Percentiles rank a stretch among this genome's conserved stretches.
These are phyloP conservation scores for Tenthredo distinguenda DNA, from an alignment of 2,888 invertebrate genomes.

Conservation along the genomic window DNA sequence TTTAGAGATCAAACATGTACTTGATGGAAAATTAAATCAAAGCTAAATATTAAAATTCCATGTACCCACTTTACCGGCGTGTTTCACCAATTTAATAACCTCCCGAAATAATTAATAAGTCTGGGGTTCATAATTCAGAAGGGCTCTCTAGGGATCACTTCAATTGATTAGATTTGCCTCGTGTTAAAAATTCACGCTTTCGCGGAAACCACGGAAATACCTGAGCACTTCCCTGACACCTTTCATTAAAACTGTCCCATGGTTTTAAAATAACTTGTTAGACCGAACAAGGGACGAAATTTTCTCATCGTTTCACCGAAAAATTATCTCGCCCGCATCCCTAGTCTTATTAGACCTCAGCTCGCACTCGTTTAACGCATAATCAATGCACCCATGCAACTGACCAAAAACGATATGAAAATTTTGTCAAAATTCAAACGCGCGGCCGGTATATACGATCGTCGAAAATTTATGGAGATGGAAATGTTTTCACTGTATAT, in stretches of 20 bases:
- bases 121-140: neutral
- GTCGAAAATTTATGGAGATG: slow-evolving; percentile 1
- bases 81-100: slow-evolving; percentile 27
- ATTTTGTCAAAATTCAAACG: neutral
- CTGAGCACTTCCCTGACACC: neutral
- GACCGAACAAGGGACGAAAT: neutral
- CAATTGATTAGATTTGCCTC: slow-evolving; percentile 28
- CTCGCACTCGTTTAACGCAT: slow-evolving; percentile 22
- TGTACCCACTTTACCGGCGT: neutral
- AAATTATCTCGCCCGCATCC: neutral
- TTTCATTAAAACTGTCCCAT: neutral
- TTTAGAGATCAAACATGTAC: neutral
- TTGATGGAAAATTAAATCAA: neutral
- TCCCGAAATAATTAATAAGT: slow-evolving; percentile 24
- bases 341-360: neutral
- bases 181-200: slow-evolving; percentile 24
- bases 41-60: slow-evolving; percentile 18
- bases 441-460: neutral
- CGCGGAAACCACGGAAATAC: neutral
- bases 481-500: slow-evolving; percentile 19
- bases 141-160: neutral
- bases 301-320: neutral
- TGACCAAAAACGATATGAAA: slow-evolving; percentile 33
- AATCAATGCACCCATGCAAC: slow-evolving; percentile 58
- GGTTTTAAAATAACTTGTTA: slow-evolving; percentile 1